Conservation (phyloP, 2,888 invertebrate genomes). For the Girardia tigrina region DNA sequence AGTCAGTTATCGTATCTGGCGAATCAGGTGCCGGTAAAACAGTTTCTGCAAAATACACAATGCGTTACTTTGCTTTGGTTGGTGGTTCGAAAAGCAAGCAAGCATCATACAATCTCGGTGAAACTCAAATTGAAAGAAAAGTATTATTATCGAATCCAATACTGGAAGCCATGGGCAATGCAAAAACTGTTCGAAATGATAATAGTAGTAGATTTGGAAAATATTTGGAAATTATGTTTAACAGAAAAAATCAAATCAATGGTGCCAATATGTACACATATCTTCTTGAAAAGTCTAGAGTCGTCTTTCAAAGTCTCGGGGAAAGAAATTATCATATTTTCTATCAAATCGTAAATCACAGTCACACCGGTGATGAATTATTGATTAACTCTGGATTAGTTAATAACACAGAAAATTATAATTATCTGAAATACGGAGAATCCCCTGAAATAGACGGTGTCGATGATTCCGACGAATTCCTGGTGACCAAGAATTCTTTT, state of each 20-base stretch:
- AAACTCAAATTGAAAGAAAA: slow-evolving; percentile 75
- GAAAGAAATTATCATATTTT: slow-evolving; percentile 96
- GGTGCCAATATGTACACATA: slow-evolving; percentile 95
- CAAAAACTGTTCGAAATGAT: slow-evolving; percentile 91
- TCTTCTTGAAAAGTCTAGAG: slow-evolving; percentile 82
- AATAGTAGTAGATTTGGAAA: slow-evolving; percentile 94
- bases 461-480: slow-evolving; percentile 67
- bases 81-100: slow-evolving; percentile 24
- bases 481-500: slow-evolving; percentile 65
- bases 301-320: slow-evolving; percentile 71
- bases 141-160: slow-evolving; percentile 92
- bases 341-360: slow-evolving; percentile 81
- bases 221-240: slow-evolving; percentile 72
- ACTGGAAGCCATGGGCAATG: slow-evolving; percentile 78
- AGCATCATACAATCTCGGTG: slow-evolving; percentile 44
- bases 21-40: slow-evolving; percentile 98
- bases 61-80: slow-evolving; percentile 87
- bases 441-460: slow-evolving; percentile 70
- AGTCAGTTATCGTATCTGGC: slow-evolving; percentile 66
- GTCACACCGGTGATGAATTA: slow-evolving; percentile 58
- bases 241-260: slow-evolving; percentile 64
- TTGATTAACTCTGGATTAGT: slow-evolving; percentile 45
- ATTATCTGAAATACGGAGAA: slow-evolving; percentile 57
- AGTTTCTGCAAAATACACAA: slow-evolving; percentile 92
- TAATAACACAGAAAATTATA: slow-evolving; percentile 65